Evolutionary conservation across 2,888 invertebrate genomes (phyloP).

Genomic region (Monochamus alternatus): DNA sequence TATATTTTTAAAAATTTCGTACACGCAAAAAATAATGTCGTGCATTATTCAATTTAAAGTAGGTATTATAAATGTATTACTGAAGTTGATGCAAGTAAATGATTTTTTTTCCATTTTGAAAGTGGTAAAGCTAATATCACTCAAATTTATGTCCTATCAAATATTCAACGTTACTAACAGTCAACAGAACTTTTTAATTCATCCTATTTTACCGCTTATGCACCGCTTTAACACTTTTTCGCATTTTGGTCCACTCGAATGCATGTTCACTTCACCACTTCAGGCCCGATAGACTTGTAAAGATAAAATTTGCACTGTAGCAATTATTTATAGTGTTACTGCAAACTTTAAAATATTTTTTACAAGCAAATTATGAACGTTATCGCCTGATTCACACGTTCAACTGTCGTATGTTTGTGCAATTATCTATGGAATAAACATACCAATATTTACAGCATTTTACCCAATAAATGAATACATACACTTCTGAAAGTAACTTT

Average conservation of each 20-base stretch:
- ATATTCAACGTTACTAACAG: too few relatives aligned
- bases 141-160: too few relatives aligned
- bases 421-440: slow-evolving; percentile 4
- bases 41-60: not conserved
- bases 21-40: slow-evolving; percentile 6
- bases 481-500: not conserved
- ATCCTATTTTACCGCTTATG: too few relatives aligned
- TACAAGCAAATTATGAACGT: not conserved
- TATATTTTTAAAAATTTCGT: slow-evolving; percentile 3
- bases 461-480: slow-evolving; percentile 14
- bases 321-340: not conserved
- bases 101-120: too few relatives aligned
- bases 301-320: not conserved
- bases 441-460: not conserved
- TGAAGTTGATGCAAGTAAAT: not conserved
- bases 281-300: not conserved
- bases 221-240: too few relatives aligned
- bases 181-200: too few relatives aligned
- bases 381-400: not conserved
- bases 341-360: not conserved
- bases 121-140: too few relatives aligned
- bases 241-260: too few relatives aligned
- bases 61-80: slow-evolving; percentile 1
- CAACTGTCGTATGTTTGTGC: slow-evolving; percentile 7
- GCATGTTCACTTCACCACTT: too few relatives aligned